Evolutionary conservation across 2,888 invertebrate genomes (phyloP).

Genomic region (Sepioteuthis lessoniana): DNA sequence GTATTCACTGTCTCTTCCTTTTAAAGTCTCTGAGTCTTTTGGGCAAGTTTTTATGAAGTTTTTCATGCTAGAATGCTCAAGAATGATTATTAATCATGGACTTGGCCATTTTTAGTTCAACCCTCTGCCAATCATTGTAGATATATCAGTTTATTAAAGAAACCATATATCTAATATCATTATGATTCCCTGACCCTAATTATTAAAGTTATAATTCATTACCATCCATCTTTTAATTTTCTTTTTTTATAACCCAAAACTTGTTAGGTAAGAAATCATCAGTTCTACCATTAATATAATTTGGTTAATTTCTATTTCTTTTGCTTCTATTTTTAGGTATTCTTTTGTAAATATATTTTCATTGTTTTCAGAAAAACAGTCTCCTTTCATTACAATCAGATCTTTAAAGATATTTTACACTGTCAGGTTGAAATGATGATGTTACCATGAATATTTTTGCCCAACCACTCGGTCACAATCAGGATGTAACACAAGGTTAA

Average conservation of each 20-base stretch:
- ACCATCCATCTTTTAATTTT: not conserved
- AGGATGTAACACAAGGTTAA: no score
- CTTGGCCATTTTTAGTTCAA: not conserved
- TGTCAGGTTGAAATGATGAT: no score
- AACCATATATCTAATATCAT: not conserved
- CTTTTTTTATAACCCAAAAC: not conserved
- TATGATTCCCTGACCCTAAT: not conserved
- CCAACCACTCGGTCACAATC: no score
- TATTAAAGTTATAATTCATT: not conserved
- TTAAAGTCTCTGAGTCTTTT: not conserved
- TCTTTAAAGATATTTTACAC: no score
- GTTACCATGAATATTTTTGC: no score
- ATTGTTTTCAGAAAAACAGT: no score
- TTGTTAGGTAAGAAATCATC: not conserved
- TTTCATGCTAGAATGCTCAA: conserved; percentile 7
- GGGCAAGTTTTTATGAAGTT: not conserved
- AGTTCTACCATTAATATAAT: not conserved
- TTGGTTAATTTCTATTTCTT: not conserved
- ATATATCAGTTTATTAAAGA: not conserved
- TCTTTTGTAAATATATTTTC: not conserved
- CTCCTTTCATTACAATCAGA: no score
- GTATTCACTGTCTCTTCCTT: no score
- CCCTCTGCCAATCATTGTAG: not conserved
- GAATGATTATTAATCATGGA: not conserved
- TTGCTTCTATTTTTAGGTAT: not conserved